A percentile compares a stretch with the other conserved stretches of the same genome.
phyloP scores from a whole-genome alignment of 2,888 invertebrate genomes.

The Blera fallax region DNA sequence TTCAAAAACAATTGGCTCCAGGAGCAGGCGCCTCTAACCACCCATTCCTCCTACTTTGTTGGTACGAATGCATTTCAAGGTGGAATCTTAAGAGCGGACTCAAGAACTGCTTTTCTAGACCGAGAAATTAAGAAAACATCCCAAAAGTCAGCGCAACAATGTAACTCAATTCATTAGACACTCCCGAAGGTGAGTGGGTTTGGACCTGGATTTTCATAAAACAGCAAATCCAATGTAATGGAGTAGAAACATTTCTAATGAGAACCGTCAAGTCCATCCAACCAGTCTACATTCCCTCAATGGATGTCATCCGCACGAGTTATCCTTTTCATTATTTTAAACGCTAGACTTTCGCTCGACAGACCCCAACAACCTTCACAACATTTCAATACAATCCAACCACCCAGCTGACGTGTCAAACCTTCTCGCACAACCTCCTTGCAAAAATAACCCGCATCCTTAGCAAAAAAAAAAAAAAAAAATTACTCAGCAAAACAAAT shows the following conservation, averaged over 20 bases:
- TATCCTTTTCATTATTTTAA: slow-evolving; percentile 39
- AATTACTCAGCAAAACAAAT: slow-evolving; percentile 56
- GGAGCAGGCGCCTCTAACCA: too few species aligned
- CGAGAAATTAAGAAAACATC: too few species aligned
- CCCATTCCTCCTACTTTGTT: too few species aligned
- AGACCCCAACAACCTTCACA: slow-evolving; percentile 15
- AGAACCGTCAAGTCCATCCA: neutral
- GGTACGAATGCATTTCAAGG: too few species aligned
- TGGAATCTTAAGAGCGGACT: too few species aligned
- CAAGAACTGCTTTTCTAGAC: too few species aligned
- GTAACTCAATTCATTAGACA: too few species aligned
- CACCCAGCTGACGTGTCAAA: slow-evolving; percentile 60
- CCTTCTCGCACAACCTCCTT: neutral
- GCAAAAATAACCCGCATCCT: slow-evolving; percentile 9
- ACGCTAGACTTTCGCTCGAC: slow-evolving; percentile 2
- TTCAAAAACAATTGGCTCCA: too few species aligned
- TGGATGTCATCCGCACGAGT: slow-evolving; percentile 46
- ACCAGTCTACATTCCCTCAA: neutral
- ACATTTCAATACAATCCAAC: slow-evolving; percentile 54
- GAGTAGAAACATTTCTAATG: neutral
- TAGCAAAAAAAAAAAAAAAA: neutral
- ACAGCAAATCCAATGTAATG: too few species aligned
- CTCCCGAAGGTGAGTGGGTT: too few species aligned
- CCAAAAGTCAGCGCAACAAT: too few species aligned
- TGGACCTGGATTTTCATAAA: too few species aligned